Base-by-base conservation (phyloP, 2,888 invertebrate genomes). In the Petrophora chlorosata region DNA sequence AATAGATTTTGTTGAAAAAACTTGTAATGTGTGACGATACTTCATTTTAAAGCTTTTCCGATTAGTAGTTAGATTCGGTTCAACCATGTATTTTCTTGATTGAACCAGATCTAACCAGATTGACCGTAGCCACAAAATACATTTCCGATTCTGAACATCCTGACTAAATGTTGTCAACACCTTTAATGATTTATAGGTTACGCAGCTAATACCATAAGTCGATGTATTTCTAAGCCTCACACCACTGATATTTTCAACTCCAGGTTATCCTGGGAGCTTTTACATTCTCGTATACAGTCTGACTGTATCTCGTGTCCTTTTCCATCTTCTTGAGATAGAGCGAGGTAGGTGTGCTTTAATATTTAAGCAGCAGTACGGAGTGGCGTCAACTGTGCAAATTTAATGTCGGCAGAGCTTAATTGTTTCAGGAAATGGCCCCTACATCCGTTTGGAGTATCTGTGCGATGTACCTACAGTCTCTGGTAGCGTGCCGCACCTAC, bases 331-430 rank as follows among this genome's bases (percentile, higher is more conserved):
- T 52, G 14, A 28, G 51, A 51, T 40, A 22, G 32, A 48, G 32
- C 10, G 56, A 52, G 53, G 40, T 34, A 47, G 56, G 43, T 36
- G 42, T 55, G 56, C 41, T 39, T 70, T 59, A 70, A 71, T 67
- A 60, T 70, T 70, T 70, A 58, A 69, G 22, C 35, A 41, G 49
- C 42, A 38, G 43, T 61, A 61, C 41, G 60, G 58, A 59, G 62
- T 54, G 59, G 65, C 58, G 60, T 60, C 56, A 64, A 53, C 55
- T 63, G 57, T 73, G 60, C 57, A 76, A 70, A 64, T 73, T 70
- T 75, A 70, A 74, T 73, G 67, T 56, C 28, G 53, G 58, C 53
- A 45, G 44, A 57, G 53, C 64, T 66, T 76, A 75, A 76, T 79
- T 76, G 71, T 68, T 64, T 65, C 58, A 56, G 67, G 68, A 70